Conservation (phyloP, 2,888 invertebrate species). For the Polydrusus tereticollis region DNA sequence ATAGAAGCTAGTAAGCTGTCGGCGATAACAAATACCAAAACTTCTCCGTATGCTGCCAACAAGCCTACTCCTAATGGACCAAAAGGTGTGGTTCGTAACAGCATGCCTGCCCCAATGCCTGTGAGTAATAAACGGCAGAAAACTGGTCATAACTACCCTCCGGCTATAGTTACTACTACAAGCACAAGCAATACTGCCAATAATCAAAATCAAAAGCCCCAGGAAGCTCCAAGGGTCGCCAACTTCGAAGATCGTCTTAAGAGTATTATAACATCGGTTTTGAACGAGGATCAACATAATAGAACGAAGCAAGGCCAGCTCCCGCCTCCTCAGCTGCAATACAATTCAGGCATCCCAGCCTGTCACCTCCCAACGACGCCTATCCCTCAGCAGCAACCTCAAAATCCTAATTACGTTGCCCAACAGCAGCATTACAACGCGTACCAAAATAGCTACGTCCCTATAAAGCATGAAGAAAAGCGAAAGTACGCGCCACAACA, state of each 20-base stretch:
- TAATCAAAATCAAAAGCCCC: constrained; percentile 62
- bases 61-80: constrained; percentile 51
- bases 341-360: constrained; percentile 14
- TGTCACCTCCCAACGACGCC: constrained; percentile 13
- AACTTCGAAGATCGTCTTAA: constrained; percentile 92
- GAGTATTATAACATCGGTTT: constrained; percentile 86
- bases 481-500: constrained; percentile 49
- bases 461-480: constrained; percentile 59
- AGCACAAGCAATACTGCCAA: constrained; percentile 9
- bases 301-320: constrained; percentile 63
- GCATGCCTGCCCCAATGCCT: constrained; percentile 63
- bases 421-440: constrained; percentile 49
- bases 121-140: constrained; percentile 62
- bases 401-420: constrained; percentile 48
- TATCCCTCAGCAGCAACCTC: constrained; percentile 33
- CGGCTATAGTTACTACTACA: constrained; percentile 25
- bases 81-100: constrained; percentile 59
- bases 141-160: constrained; percentile 53
- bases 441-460: constrained; percentile 52
- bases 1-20: constrained; percentile 85
- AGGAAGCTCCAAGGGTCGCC: constrained; percentile 86
- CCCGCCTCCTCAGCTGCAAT: constrained; percentile 27
- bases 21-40: constrained; percentile 54
- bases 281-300: constrained; percentile 85
- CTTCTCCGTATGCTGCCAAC: constrained; percentile 48